phyloP scores from a whole-genome alignment of 2,113 vertebrate genomes.

The Charina bottae region DNA sequence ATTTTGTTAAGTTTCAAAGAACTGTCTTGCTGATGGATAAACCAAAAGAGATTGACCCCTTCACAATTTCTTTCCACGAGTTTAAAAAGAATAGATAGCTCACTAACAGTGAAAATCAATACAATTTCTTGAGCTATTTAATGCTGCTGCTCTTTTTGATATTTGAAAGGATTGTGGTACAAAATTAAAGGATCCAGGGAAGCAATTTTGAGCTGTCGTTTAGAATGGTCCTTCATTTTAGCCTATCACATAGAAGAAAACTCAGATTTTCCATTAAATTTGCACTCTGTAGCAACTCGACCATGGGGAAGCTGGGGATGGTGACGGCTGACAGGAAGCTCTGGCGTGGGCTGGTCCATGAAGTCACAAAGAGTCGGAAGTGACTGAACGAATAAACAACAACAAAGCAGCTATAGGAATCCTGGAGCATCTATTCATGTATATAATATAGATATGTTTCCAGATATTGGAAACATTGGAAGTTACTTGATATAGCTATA shows the following conservation, averaged over 20 bases:
- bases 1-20: not conserved
- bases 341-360: too few species aligned
- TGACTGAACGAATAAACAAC: too few species aligned
- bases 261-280: not conserved
- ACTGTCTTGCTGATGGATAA: not conserved
- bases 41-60: not conserved
- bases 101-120: not conserved
- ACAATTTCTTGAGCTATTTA: not conserved
- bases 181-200: not conserved
- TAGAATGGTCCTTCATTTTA: not conserved
- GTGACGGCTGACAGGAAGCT: too few species aligned
- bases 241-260: not conserved
- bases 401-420: not conserved
- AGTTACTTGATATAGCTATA: not conserved
- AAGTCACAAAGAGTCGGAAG: too few species aligned
- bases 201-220: not conserved
- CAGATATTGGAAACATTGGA: not conserved
- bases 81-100: not conserved
- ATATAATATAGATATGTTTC: not conserved
- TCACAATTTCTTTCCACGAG: not conserved
- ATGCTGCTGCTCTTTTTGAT: not conserved
- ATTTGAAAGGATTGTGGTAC: not conserved
- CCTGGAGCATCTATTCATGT: not conserved
- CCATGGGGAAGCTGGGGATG: too few species aligned
- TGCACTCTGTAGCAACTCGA: too few species aligned